Conservation (phyloP, 2,797 vertebrate species). For the Brachymystax lenok region DNA sequence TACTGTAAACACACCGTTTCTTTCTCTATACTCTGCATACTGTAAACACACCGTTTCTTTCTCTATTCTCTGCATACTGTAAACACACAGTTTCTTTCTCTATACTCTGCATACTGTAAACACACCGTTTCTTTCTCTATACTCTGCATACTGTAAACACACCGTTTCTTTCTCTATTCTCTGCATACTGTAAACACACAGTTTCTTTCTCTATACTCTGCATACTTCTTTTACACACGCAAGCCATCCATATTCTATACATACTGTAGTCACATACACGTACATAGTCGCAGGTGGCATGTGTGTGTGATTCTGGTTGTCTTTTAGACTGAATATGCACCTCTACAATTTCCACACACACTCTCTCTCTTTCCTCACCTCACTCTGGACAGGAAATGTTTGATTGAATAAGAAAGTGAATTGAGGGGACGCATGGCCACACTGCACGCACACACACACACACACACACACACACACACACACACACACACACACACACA, state of each 20-base stretch:
- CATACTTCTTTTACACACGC: no score
- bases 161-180: not conserved
- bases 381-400: not conserved
- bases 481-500: not conserved
- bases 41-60: not conserved
- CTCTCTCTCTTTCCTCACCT: not conserved
- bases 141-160: no score
- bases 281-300: not conserved
- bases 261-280: not conserved
- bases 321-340: no score
- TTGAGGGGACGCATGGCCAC: not conserved
- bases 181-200: no score
- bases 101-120: no score
- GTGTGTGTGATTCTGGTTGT: no score
- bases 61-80: no score
- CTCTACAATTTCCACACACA: no score
- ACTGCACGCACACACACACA: not conserved
- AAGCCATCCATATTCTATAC: no score
- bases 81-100: not conserved
- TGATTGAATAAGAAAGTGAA: no score
- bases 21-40: not conserved
- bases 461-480: conserved; percentile 11
- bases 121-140: not conserved
- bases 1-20: not conserved
- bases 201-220: not conserved